A percentile compares a stretch with the other conserved stretches of the same genome.
These are phyloP conservation scores for Diceros bicornis DNA, from an alignment of 2,797 vertebrate species.

Conservation along the genomic window DNA sequence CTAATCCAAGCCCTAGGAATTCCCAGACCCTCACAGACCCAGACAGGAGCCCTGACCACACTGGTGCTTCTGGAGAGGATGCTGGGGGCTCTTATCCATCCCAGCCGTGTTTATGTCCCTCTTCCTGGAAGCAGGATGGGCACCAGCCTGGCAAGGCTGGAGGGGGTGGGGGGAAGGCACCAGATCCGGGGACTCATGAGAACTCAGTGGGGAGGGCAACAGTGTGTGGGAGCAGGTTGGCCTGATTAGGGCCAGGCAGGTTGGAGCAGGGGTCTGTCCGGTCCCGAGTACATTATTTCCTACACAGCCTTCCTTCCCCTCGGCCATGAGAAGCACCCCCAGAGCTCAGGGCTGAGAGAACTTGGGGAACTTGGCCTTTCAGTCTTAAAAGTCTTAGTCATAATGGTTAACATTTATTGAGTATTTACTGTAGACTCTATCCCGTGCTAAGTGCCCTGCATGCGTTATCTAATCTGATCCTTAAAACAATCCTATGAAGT, in stretches of 20 bases:
- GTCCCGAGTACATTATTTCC: neutral
- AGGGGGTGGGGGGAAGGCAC: neutral
- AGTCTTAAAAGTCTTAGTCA: neutral
- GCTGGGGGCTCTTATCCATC: neutral
- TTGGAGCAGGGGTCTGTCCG: neutral
- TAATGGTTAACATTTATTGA: neutral
- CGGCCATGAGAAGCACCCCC: neutral
- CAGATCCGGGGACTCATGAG: neutral
- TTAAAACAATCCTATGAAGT: neutral
- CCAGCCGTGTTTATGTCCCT: conserved; percentile 68
- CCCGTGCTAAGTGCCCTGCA: neutral
- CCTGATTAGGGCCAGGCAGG: neutral
- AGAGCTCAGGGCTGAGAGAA: neutral
- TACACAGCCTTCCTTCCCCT: neutral
- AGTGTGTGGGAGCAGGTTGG: neutral
- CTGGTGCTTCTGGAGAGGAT: conserved; percentile 68
- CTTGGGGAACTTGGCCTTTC: neutral
- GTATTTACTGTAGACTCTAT: neutral
- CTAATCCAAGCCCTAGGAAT: neutral
- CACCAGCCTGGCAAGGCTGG: neutral
- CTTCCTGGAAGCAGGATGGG: conserved; percentile 70
- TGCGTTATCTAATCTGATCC: neutral
- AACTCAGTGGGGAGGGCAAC: neutral
- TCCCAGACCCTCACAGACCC: neutral
- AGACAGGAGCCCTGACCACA: neutral